Conservation (phyloP, 2,888 invertebrate genomes). For the Mayetiola destructor region DNA sequence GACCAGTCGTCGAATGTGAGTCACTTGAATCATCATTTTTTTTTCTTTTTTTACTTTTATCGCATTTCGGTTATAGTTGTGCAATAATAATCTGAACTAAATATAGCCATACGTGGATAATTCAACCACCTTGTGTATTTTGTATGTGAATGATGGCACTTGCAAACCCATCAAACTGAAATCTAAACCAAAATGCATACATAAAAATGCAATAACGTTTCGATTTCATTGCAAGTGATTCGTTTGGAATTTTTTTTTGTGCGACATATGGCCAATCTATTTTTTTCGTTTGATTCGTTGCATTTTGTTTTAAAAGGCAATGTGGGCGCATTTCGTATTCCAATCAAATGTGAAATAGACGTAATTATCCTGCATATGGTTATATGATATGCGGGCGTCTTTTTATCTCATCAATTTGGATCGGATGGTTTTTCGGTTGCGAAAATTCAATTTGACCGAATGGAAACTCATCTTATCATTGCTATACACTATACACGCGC, state of each 20-base stretch:
- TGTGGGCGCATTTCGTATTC: neutral
- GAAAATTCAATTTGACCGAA: no score
- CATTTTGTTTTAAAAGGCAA: neutral
- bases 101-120: no score
- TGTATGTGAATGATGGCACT: neutral
- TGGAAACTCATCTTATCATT: no score
- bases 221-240: no score
- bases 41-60: no score
- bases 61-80: no score
- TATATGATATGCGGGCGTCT: no score
- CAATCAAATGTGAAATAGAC: neutral
- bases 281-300: neutral
- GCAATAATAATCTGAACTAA: no score
- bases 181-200: conserved; percentile 2
- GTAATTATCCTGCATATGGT: neutral
- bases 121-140: neutral
- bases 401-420: no score
- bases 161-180: neutral
- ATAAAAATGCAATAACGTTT: neutral
- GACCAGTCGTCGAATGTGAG: neutral
- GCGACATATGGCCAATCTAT: neutral
- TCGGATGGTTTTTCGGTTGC: no score
- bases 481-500: no score
- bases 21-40: no score
- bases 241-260: conserved; percentile 5